These are phyloP conservation scores for Psettodes erumei DNA, from an alignment of 2,113 vertebrate genomes.

Conservation along the genomic window DNA sequence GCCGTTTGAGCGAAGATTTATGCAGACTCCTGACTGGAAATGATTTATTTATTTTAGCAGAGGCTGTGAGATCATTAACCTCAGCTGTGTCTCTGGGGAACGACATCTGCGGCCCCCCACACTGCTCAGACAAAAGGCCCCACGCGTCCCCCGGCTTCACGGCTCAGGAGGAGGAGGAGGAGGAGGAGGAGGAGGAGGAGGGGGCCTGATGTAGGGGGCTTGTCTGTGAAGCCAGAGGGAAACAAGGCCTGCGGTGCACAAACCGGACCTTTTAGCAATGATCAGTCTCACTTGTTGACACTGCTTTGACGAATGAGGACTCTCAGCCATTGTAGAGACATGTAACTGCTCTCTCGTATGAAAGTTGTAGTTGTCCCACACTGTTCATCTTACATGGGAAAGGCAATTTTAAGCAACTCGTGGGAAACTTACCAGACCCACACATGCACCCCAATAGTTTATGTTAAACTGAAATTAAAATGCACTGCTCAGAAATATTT, in stretches of 20 bases:
- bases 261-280: slow-evolving; percentile 50
- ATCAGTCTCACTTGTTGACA: slow-evolving; percentile 72
- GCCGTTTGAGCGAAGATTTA: slow-evolving; percentile 83
- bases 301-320: slow-evolving; percentile 17
- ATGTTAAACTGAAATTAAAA: not conserved
- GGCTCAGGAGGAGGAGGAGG: slow-evolving; percentile 47
- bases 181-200: slow-evolving; percentile 33
- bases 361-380: too few species aligned
- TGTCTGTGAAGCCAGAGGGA: slow-evolving; percentile 44
- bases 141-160: slow-evolving; percentile 63
- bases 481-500: not conserved
- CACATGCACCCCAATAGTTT: not conserved
- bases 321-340: not conserved
- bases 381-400: not conserved
- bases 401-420: not conserved
- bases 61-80: slow-evolving; percentile 85
- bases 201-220: slow-evolving; percentile 38
- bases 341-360: too few species aligned
- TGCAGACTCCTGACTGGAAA: slow-evolving; percentile 78
- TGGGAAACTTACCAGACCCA: not conserved
- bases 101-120: slow-evolving; percentile 79
- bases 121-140: slow-evolving; percentile 77
- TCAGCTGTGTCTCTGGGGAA: slow-evolving; percentile 78
- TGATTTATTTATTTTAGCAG: slow-evolving; percentile 79
- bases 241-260: slow-evolving; percentile 30